Conservation (phyloP, 1,140 invertebrate species). For the Laupala kohalensis region DNA sequence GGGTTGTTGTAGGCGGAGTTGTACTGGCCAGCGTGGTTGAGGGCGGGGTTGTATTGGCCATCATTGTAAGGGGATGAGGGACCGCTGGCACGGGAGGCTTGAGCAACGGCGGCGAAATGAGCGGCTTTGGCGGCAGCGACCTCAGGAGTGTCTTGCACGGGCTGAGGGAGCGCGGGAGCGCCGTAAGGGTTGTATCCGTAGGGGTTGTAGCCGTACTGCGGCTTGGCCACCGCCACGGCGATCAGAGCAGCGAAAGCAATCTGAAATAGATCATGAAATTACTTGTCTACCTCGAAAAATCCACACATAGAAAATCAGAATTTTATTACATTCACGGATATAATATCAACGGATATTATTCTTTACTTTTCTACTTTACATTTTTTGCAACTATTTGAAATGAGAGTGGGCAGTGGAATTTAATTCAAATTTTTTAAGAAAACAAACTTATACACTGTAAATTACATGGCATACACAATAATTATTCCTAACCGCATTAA, state of each 20-base stretch:
- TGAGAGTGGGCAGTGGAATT: too few species aligned
- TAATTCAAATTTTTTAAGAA: too few species aligned
- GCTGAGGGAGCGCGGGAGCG: slow-evolving; percentile 33
- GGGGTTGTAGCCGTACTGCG: not conserved
- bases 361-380: too few species aligned
- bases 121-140: slow-evolving; percentile 41
- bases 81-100: not conserved
- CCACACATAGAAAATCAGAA: too few species aligned
- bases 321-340: too few species aligned
- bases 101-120: slow-evolving; percentile 36
- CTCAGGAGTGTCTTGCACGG: slow-evolving; percentile 37
- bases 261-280: not conserved
- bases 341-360: too few species aligned
- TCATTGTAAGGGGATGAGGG: not conserved
- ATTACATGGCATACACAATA: too few species aligned
- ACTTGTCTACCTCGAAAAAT: not conserved
- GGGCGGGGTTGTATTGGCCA: slow-evolving; percentile 24
- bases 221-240: not conserved
- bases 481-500: too few species aligned
- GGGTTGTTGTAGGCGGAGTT: slow-evolving; percentile 19
- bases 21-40: slow-evolving; percentile 29
- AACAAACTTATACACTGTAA: too few species aligned
- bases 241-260: not conserved
- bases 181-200: slow-evolving; percentile 39
- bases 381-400: too few species aligned